These are phyloP conservation scores for Pelusios castaneus DNA, from an alignment of 2,113 vertebrate genomes.

Conservation along the genomic window DNA sequence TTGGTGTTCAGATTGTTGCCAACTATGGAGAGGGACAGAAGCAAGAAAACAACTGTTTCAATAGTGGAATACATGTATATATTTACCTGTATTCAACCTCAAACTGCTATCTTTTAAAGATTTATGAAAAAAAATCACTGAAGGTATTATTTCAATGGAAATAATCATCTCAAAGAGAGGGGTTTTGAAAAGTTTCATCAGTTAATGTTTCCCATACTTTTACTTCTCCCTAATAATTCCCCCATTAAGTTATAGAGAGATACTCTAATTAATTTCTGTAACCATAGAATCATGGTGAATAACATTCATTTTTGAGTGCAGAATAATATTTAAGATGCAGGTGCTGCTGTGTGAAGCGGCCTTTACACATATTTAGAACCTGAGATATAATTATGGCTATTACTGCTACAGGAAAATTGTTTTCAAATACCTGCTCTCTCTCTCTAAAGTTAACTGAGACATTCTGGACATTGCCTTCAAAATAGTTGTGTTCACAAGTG, in stretches of 20 bases:
- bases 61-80: neutral
- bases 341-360: neutral
- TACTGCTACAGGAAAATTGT: neutral
- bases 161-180: neutral
- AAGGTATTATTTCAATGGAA: neutral
- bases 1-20: neutral
- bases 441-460: neutral
- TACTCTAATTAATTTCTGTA: neutral
- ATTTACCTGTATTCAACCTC: neutral
- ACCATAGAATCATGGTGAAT: neutral
- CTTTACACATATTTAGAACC: neutral
- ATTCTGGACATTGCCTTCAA: accelerated
- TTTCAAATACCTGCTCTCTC: neutral
- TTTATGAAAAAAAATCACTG: neutral
- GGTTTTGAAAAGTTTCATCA: neutral
- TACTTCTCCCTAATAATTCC: neutral
- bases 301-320: neutral
- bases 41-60: neutral
- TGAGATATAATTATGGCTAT: neutral
- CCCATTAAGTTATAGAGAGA: neutral
- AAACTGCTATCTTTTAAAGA: neutral
- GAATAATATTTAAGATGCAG: neutral
- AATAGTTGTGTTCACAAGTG: neutral
- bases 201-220: too few species aligned
- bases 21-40: neutral